Conservation (phyloP, 2,888 invertebrate genomes). For the Thelaira solivaga region DNA sequence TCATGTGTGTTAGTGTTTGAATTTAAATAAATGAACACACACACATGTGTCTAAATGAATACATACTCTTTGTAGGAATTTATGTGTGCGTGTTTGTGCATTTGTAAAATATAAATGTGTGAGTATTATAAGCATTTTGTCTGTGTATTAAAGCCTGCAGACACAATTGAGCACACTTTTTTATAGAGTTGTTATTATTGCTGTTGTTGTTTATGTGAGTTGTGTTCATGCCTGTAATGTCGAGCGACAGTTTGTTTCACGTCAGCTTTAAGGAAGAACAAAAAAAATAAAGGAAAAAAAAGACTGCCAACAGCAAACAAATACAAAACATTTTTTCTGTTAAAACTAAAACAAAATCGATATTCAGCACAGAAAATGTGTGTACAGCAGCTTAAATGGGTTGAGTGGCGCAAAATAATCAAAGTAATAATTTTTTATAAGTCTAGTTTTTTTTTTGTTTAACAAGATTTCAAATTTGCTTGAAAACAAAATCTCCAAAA, state of each 20-base stretch:
- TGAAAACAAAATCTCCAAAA: not conserved
- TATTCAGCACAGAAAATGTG: slow-evolving; percentile 52
- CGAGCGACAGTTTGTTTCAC: slow-evolving; percentile 44
- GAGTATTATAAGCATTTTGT: not conserved
- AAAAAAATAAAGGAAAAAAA: slow-evolving; percentile 15
- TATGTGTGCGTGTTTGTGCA: not conserved
- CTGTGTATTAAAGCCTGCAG: slow-evolving; percentile 45
- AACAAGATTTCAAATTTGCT: not conserved
- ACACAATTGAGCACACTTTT: slow-evolving; percentile 47
- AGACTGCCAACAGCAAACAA: slow-evolving; percentile 6
- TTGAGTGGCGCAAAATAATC: slow-evolving; percentile 32
- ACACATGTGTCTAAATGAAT: too few species aligned
- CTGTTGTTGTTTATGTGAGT: not conserved
- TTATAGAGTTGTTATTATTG: not conserved
- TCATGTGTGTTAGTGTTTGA: not conserved
- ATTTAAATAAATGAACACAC: not conserved
- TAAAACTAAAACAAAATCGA: slow-evolving; percentile 52
- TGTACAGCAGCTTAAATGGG: slow-evolving; percentile 29
- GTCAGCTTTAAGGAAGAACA: too few species aligned
- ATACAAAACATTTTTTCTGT: slow-evolving; percentile 10
- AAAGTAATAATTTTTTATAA: slow-evolving; percentile 40
- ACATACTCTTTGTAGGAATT: not conserved
- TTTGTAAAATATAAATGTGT: not conserved
- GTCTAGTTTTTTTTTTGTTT: not conserved
- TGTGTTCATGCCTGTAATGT: slow-evolving; percentile 29